Evolutionary conservation across 2,113 vertebrate genomes (phyloP), one percentile per base, ranked within the genome.

Genomic region (Ptychochromis oligacanthus): DNA sequence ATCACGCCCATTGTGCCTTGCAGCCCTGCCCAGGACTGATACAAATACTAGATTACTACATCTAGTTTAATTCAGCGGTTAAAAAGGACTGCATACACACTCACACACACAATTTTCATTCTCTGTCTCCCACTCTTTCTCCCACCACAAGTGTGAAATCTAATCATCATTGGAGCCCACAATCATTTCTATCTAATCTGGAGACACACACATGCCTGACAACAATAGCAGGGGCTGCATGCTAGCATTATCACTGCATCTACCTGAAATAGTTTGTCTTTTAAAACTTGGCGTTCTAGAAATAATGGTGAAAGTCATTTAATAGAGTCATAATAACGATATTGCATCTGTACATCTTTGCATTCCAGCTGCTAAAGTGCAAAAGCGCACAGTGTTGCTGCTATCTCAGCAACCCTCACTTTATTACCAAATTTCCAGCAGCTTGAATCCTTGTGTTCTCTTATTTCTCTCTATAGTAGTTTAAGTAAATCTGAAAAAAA

Each of bases 141-240:
- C 84, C 76, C 62, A 82, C 81, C 80, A 78, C n/a, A 61, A 90
- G 90, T 92, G 89, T 91, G 89, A 93, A 93, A 92, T 93, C 77
- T 92, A 92, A 91, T 94, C 89, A 90, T 87, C 58, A 86, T 80
- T 70, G 62, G 80, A 88, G 82, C 82, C 79, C 83, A 59, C 87
- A 89, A 92, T 92, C 84, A 87, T 89, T 92, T 90, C 82, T 88
- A 88, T 94, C 89, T 92, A 89, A 90, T 94, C 89, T 87, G 76
- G 80, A 86, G 81, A 84, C 59, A 56, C 81, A 78, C 88, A 83
- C 81, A 80, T 28, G 81, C 76, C 82, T 82, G 90, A 79, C 90
- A 82, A 80, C 82, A 93, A 89, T 34, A 79, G 58, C 49, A 55
- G 36, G 59, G 75, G 60, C 72, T 62, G 79, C 77, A 64, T 46